These are phyloP conservation scores for Dyspetes luteomarginatus DNA, from an alignment of 2,888 invertebrate species.

Conservation along the genomic window DNA sequence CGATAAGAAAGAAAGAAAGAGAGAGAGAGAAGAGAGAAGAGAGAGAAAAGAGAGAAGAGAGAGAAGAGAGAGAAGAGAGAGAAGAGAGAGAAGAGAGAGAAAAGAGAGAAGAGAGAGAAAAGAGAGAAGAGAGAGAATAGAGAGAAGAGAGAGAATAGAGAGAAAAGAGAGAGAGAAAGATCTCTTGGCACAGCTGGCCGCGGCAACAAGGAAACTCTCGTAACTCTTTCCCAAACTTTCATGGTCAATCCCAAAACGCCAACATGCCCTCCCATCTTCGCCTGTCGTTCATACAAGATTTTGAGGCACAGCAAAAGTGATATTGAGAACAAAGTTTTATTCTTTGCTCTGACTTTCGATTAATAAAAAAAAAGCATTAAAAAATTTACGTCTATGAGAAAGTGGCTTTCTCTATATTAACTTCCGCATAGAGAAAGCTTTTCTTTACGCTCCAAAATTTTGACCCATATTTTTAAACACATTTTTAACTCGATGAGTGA, in stretches of 20 bases:
- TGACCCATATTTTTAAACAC: no score
- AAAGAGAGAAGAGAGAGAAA: conserved; percentile 26
- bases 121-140: conserved; percentile 22
- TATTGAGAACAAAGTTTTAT: neutral
- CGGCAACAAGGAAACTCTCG: conserved; percentile 42
- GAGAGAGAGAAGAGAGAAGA: conserved; percentile 18
- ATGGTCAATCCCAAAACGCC: conserved; percentile 56
- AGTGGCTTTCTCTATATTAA: no score
- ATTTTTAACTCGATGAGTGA: no score
- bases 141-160: conserved; percentile 26
- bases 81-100: conserved; percentile 28
- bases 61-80: conserved; percentile 22
- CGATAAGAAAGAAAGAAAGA: conserved; percentile 32
- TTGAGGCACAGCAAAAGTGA: neutral
- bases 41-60: conserved; percentile 42
- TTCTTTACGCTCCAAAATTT: no score
- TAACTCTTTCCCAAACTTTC: conserved; percentile 65
- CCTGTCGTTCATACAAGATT: conserved; percentile 3
- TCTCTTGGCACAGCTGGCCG: conserved; percentile 14
- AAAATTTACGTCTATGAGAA: no score
- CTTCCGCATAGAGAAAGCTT: no score
- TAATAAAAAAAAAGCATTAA: neutral
- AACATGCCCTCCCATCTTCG: neutral
- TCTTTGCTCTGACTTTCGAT: neutral
- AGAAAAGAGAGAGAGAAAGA: conserved; percentile 33